Percentiles rank a stretch among this genome's conserved stretches.
phyloP scores from a whole-genome alignment of 2,797 vertebrate species.

The Scomberomorus guttatus region DNA sequence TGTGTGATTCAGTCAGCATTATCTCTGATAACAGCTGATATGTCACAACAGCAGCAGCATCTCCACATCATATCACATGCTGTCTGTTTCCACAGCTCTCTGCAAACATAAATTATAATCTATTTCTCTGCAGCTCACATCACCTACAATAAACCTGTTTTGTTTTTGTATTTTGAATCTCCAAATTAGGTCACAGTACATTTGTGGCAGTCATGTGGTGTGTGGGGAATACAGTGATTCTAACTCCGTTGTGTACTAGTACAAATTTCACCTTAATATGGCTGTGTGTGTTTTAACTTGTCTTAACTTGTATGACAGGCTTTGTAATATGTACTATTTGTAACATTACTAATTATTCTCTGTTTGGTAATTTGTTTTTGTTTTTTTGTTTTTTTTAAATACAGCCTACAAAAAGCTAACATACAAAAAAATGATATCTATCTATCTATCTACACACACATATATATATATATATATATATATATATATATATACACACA shows the following conservation, averaged over 20 bases:
- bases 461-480: too few relatives aligned
- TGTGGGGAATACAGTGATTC: slow-evolving; percentile 10
- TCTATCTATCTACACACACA: too few relatives aligned
- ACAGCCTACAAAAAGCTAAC: too few relatives aligned
- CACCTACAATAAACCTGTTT: neutral
- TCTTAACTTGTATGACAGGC: neutral
- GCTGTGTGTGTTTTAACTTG: neutral
- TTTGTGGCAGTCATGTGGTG: slow-evolving; percentile 8
- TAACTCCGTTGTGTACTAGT: neutral
- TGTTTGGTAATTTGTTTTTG: too few relatives aligned
- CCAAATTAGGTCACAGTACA: slow-evolving; percentile 19
- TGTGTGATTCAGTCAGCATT: slow-evolving; percentile 16
- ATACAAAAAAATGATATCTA: too few relatives aligned
- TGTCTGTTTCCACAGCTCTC: neutral
- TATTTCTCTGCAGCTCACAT: slow-evolving; percentile 13
- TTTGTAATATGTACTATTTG: neutral
- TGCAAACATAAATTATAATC: neutral
- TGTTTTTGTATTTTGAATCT: neutral
- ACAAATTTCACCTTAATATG: slow-evolving; percentile 4
- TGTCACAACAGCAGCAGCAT: neutral
- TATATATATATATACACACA: too few relatives aligned
- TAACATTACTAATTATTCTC: too few relatives aligned
- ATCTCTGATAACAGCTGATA: slow-evolving; percentile 19
- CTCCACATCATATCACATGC: neutral
- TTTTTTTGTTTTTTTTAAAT: too few relatives aligned